Percentiles rank a stretch among this genome's conserved stretches.
phyloP scores from a whole-genome alignment of 2,113 vertebrate species.

The Meleagris gallopavo region DNA sequence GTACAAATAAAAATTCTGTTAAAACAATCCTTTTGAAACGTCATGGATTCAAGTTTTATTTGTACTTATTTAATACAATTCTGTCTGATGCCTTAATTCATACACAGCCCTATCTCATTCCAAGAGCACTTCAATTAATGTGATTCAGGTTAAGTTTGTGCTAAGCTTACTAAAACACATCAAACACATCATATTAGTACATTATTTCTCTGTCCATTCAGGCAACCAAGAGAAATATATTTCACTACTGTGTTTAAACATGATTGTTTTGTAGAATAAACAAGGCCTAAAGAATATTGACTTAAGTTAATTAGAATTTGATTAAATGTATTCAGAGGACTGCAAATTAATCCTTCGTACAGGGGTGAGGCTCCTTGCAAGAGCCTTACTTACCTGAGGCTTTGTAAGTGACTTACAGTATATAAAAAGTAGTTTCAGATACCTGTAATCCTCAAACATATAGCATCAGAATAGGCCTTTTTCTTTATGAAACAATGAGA shows the following conservation, averaged over 20 bases:
- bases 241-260: constrained; percentile 22
- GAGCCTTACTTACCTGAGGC: background rate
- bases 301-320: constrained; percentile 47
- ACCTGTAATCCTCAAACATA: background rate
- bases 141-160: background rate
- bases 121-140: background rate
- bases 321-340: constrained; percentile 48
- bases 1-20: background rate
- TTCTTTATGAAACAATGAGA: background rate
- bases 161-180: background rate
- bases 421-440: background rate
- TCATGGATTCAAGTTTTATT: background rate
- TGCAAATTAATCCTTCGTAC: constrained; percentile 9
- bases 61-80: background rate
- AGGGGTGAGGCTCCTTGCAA: background rate
- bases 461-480: background rate
- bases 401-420: background rate
- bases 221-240: background rate
- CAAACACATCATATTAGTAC: background rate
- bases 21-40: background rate
- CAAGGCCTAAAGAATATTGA: constrained; percentile 27
- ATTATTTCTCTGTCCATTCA: constrained; percentile 27
- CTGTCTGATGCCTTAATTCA: background rate
- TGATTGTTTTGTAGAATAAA: constrained; percentile 47
- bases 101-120: background rate